These are phyloP conservation scores for Coecobrya sp. DNA, from an alignment of 2,888 invertebrate genomes.

Conservation along the genomic window DNA sequence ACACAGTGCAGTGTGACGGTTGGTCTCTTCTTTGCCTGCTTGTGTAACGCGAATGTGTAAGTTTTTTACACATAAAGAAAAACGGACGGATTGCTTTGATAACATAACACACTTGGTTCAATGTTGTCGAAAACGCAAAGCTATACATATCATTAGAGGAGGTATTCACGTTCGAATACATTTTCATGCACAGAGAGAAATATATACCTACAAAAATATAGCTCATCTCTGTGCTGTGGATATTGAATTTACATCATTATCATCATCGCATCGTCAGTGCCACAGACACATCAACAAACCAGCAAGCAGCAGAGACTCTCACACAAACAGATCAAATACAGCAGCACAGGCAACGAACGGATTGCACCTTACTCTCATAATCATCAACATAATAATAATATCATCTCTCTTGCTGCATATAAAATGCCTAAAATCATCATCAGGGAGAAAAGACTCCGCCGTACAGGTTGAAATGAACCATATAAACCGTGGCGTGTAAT, in stretches of 20 bases:
- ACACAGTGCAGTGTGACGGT: slow-evolving; percentile 60
- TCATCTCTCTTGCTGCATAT: slow-evolving; percentile 66
- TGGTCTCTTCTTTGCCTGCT: slow-evolving; percentile 49
- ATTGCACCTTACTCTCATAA: slow-evolving; percentile 74
- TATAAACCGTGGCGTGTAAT: slow-evolving; percentile 26
- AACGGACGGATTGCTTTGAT: slow-evolving; percentile 57
- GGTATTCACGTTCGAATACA: slow-evolving; percentile 51
- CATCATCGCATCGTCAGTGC: slow-evolving; percentile 23
- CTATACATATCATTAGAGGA: slow-evolving; percentile 44
- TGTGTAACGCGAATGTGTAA: background rate
- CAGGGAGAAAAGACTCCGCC: slow-evolving; percentile 34
- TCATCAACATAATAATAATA: slow-evolving; percentile 72
- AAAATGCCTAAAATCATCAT: slow-evolving; percentile 42
- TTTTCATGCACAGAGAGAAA: background rate
- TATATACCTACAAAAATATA: background rate
- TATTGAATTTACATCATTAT: slow-evolving; percentile 52
- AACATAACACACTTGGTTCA: slow-evolving; percentile 46
- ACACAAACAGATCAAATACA: slow-evolving; percentile 55
- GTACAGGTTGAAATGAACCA: slow-evolving; percentile 62
- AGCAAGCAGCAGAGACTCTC: background rate
- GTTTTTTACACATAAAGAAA: slow-evolving; percentile 32
- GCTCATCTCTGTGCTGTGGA: background rate
- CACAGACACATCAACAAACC: slow-evolving; percentile 55
- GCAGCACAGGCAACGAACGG: slow-evolving; percentile 67
- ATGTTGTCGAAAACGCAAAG: slow-evolving; percentile 54